Conservation (phyloP, 2,113 vertebrate genomes). For the Semnornis frantzii region DNA sequence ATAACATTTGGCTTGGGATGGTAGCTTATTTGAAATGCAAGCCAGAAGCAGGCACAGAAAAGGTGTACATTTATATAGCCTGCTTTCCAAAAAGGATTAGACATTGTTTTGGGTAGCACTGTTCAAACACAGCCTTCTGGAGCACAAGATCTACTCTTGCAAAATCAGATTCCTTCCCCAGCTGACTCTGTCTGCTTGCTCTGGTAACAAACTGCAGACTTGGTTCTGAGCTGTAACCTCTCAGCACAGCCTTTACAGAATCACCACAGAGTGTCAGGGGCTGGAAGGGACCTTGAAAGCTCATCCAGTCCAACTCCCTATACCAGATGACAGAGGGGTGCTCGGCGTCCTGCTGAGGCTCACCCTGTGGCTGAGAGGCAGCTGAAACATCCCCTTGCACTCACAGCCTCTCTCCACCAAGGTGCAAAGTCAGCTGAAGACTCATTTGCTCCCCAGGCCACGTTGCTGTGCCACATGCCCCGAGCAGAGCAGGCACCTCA, state of each 20-base stretch:
- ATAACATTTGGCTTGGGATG: conserved; percentile 11
- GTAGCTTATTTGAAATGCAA: conserved; percentile 57
- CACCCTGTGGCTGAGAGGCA: not conserved
- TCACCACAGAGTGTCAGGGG: too few species aligned
- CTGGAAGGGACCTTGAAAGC: too few species aligned
- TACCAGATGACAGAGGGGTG: not conserved
- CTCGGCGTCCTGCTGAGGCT: not conserved
- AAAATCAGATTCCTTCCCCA: not conserved
- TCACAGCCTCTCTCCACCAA: accelerated
- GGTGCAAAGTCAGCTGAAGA: not conserved
- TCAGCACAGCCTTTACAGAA: not conserved
- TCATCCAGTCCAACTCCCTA: too few species aligned
- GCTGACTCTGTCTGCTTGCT: not conserved
- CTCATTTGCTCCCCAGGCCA: accelerated
- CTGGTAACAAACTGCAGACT: not conserved
- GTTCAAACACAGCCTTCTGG: not conserved
- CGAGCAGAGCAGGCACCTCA: accelerated
- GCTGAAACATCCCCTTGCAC: not conserved
- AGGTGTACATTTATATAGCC: not conserved
- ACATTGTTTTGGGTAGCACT: not conserved
- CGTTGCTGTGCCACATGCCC: not conserved
- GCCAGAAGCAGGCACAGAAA: conserved; percentile 31
- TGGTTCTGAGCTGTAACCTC: not conserved
- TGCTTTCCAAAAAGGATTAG: not conserved
- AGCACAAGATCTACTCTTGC: not conserved